Evolutionary conservation across 2,888 invertebrate species (phyloP).

Genomic region (Acanthosepion pharaonis): DNA sequence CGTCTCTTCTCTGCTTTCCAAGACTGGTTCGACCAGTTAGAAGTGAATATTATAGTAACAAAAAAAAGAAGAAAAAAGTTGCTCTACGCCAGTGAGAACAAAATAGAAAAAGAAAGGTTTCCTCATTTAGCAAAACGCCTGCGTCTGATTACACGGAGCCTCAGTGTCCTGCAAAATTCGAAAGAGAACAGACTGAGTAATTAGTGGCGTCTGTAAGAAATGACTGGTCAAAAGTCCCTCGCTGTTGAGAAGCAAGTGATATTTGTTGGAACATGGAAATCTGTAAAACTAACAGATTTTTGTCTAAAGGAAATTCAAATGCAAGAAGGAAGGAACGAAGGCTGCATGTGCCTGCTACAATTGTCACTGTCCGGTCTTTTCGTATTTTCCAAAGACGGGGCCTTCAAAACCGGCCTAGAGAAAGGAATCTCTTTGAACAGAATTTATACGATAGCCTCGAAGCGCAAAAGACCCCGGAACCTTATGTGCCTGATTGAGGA

Average conservation of each 20-base stretch:
- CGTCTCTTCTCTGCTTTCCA: not conserved
- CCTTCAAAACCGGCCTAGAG: not conserved
- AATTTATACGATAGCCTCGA: slow-evolving; percentile 38
- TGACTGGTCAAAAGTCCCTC: not conserved
- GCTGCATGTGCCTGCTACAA: slow-evolving; percentile 24
- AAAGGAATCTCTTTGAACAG: not conserved
- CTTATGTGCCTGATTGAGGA: slow-evolving; percentile 39
- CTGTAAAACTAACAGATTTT: slow-evolving; percentile 13
- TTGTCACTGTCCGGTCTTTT: slow-evolving; percentile 22
- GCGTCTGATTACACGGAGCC: not conserved
- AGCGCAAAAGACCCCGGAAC: not conserved
- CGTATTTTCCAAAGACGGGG: not conserved
- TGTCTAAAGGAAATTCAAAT: slow-evolving; percentile 38
- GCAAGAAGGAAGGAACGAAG: not conserved
- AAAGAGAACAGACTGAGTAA: not conserved
- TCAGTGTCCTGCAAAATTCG: not conserved
- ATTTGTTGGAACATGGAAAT: not conserved
- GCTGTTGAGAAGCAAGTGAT: not conserved
- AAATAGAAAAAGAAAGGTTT: not conserved
- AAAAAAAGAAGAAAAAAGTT: not conserved
- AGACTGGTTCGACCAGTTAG: not conserved
- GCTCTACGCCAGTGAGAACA: not conserved
- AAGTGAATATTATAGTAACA: not conserved
- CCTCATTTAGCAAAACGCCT: not conserved
- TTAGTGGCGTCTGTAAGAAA: not conserved